Base-by-base conservation (phyloP, 2,888 invertebrate genomes). In the Margaritifera margaritifera region DNA sequence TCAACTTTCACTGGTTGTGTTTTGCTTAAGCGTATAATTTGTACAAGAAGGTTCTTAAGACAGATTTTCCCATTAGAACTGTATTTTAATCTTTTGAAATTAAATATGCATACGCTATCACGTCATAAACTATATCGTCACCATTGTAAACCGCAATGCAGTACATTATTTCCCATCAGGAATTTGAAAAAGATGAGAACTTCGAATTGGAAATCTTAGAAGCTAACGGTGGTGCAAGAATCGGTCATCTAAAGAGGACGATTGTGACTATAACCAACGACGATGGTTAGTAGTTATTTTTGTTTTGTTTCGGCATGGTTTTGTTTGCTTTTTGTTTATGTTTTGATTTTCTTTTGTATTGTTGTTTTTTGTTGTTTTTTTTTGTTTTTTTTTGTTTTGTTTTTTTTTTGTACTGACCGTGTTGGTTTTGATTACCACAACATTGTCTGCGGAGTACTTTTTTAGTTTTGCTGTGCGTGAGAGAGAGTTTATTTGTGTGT, bases 121-220 rank as follows among this genome's bases (percentile, higher is more conserved):
- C 27, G 5, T 27, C 6, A 0, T 27, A 27, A 27, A 2, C 27
- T 2, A 6, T 27, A 27, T 27, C 0, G 6, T 27, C 27, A 27
- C 27, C 27, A 27, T 27, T 4, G 27, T 27, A 27, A 27, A 6
- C 27, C 27, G 27, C 27, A 27, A 4, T 27, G 27, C 27, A 27
- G 6, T 27, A 4, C 2, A 2, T 6, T 27, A 6, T 27, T 0
- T 4, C 27, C 2, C 0, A 92, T 80, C 63, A 88, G 89, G 90
- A 91, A 66, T 91, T 92, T 20, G 92, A 92, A 80, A 92, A 92
- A 84, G 92, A 92, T 81, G 92, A 92, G 81, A 91, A 92, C 74
- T 93, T 93, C 86, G 92, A 92, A 79, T 86, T 93, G 24, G 91
- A 91, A 70, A 80, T 92, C 15, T 88, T 88, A 60, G 90, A 81